These are phyloP conservation scores for Spea multiplicata DNA, from an alignment of 2,113 vertebrate genomes.

Conservation along the genomic window DNA sequence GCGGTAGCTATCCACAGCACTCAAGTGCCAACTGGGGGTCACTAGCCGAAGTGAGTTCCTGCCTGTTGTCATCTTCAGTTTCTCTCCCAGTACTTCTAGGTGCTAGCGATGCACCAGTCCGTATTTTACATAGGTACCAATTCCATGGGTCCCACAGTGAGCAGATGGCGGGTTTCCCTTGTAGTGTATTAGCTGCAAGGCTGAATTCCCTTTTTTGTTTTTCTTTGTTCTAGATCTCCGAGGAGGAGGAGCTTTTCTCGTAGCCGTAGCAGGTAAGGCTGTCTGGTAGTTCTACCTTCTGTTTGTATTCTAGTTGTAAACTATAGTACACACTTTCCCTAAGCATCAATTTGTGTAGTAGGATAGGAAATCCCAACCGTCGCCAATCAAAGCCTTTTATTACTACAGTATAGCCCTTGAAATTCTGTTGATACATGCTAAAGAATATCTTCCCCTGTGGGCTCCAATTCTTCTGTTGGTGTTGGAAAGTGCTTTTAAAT, in stretches of 20 bases:
- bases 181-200: slow-evolving; percentile 53
- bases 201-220: slow-evolving; percentile 57
- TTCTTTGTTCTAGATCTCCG: slow-evolving; percentile 88
- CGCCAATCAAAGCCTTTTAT: no score
- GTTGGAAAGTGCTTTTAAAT: no score
- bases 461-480: no score
- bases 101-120: slow-evolving; percentile 74
- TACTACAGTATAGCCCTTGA: no score
- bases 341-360: no score
- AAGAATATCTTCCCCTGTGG: no score
- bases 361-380: no score
- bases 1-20: slow-evolving; percentile 71
- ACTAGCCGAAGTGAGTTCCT: slow-evolving; percentile 66
- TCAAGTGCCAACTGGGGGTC: slow-evolving; percentile 63
- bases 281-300: background rate
- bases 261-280: slow-evolving; percentile 90
- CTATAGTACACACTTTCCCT: no score
- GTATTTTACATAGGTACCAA: slow-evolving; percentile 65
- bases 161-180: slow-evolving; percentile 69
- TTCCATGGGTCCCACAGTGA: slow-evolving; percentile 77
- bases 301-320: no score
- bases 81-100: slow-evolving; percentile 49
- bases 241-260: slow-evolving; percentile 96
- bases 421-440: no score
- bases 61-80: slow-evolving; percentile 56